Base-by-base conservation (phyloP, 2,888 invertebrate species). In the Anorthoa munda region DNA sequence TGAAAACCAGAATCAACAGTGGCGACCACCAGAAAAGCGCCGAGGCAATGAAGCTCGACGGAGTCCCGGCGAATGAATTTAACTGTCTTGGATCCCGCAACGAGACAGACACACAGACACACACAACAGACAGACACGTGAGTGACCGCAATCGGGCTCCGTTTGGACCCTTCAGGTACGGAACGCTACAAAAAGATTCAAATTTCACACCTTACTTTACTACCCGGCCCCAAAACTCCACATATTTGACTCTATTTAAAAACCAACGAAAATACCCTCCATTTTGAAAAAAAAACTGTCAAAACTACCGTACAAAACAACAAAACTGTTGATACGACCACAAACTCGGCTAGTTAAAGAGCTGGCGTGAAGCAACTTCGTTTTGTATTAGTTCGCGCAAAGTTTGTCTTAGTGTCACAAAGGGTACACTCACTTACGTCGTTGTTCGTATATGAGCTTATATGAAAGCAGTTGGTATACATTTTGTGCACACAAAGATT, bases 261-360 rank as follows among this genome's bases (percentile, higher is more conserved):
- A n/a, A 13, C 23, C 2, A 45, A 21, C 13, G 26, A 12, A 7
- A 55, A 48, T 21, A 39, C 9, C 2, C 45, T 55, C 18, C 4
- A 23, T 4, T 63, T 53, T 9, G 15, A n/a, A 55, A 73, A 75
- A 75, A 61, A 21, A 26, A 48, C 46, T 15, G 13, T 13, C 1
- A 39, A 51, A 76, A 63, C 50, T 18, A 45, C 13, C 12, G 2
- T 12, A n/a, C 39, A 60, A 21, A 79, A 59, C 53, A 7, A n/a
- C 45, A 60, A 21, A 79, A 53, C 51, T 18, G 46, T 53, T 17
- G 21, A 59, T 64, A 48, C 18, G 4, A 55, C 64, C 64, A 0
- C 53, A 50, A 80, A 80, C 80, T 79, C 48, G 15, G 18, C 64
- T 79, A 15, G 80, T 50, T 73, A 73, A 45, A n/a, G 50, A n/a